Conservation (phyloP, 2,113 vertebrate genomes). For the Dolichallabes microphthalmus region DNA sequence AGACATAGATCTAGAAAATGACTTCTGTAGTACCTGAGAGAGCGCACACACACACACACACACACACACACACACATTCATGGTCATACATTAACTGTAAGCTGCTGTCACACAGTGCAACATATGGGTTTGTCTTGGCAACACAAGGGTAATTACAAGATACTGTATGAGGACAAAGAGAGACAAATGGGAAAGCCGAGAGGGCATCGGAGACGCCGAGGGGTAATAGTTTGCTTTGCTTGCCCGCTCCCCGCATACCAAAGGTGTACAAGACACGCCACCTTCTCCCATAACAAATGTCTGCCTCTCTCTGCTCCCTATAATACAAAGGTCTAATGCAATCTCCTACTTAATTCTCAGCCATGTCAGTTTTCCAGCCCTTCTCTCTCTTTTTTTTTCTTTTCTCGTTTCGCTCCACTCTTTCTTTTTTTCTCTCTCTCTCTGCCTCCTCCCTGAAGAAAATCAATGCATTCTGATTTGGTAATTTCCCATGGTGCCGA, state of each 20-base stretch:
- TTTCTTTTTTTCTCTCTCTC: slow-evolving; percentile 18
- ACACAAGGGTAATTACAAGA: slow-evolving; percentile 66
- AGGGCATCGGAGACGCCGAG: slow-evolving; percentile 37
- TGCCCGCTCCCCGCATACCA: slow-evolving; percentile 31
- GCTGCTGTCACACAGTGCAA: slow-evolving; percentile 45
- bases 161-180: slow-evolving; percentile 57
- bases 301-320: slow-evolving; percentile 67
- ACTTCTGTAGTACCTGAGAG: slow-evolving; percentile 1
- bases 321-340: slow-evolving; percentile 68
- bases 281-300: slow-evolving; percentile 68
- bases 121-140: slow-evolving; percentile 61
- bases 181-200: slow-evolving; percentile 53
- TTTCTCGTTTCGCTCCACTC: background rate
- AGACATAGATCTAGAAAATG: background rate
- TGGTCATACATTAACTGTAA: slow-evolving; percentile 49
- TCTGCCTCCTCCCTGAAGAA: slow-evolving; percentile 66
- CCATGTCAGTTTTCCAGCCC: slow-evolving; percentile 55
- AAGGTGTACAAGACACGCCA: slow-evolving; percentile 50
- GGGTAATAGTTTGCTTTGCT: slow-evolving; percentile 43
- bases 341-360: slow-evolving; percentile 56
- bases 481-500: slow-evolving; percentile 92
- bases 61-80: slow-evolving; percentile 8
- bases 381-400: slow-evolving; percentile 25
- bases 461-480: slow-evolving; percentile 91
- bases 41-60: slow-evolving; percentile 3